phyloP scores from a whole-genome alignment of 2,797 vertebrate genomes.

The Discoglossus pictus region DNA sequence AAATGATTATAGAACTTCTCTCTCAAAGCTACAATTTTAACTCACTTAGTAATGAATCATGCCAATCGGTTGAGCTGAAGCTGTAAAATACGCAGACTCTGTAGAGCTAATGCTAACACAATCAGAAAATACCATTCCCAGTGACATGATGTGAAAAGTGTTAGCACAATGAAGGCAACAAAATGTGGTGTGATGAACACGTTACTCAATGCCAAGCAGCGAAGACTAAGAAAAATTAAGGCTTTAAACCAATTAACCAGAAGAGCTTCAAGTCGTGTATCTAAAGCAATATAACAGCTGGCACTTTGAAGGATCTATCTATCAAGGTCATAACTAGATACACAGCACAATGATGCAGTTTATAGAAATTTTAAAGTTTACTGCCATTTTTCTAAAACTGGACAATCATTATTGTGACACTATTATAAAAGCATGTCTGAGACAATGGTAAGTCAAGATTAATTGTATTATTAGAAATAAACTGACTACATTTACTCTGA shows the following conservation, averaged over 20 bases:
- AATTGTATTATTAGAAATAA: too few species aligned
- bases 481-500: too few species aligned
- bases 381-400: slow-evolving; percentile 9
- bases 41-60: slow-evolving; percentile 47
- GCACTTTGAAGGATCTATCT: slow-evolving; percentile 36
- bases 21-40: slow-evolving; percentile 34
- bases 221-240: slow-evolving; percentile 49
- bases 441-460: too few species aligned
- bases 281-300: slow-evolving; percentile 42
- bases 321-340: slow-evolving; percentile 43
- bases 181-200: slow-evolving; percentile 51
- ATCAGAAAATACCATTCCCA: slow-evolving; percentile 44
- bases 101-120: slow-evolving; percentile 49
- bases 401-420: slow-evolving; percentile 12
- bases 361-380: not conserved
- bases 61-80: slow-evolving; percentile 35
- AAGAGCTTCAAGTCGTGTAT: slow-evolving; percentile 42
- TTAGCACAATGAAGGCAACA: slow-evolving; percentile 43
- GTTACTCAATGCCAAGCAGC: slow-evolving; percentile 43
- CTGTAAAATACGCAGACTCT: slow-evolving; percentile 47
- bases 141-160: slow-evolving; percentile 46
- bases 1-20: slow-evolving; percentile 28
- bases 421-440: too few species aligned
- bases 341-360: slow-evolving; percentile 1
- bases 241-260: slow-evolving; percentile 46